A percentile compares a stretch with the other conserved stretches of the same genome.
These are phyloP conservation scores for Hippocampus barbouri DNA, from an alignment of 2,113 vertebrate genomes.

Conservation along the genomic window DNA sequence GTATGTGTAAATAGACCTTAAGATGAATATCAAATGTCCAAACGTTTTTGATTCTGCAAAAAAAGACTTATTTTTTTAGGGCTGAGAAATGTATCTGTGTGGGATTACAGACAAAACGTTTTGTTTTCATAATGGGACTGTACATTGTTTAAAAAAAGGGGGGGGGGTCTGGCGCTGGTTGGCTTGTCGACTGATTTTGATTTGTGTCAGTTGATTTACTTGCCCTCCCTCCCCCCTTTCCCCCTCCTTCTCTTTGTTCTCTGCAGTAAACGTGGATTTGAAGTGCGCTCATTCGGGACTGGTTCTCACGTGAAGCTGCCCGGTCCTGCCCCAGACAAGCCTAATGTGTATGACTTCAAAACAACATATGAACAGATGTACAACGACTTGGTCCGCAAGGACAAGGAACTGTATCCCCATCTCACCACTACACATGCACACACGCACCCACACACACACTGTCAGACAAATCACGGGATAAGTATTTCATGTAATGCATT, in stretches of 20 bases:
- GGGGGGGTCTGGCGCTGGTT: not conserved
- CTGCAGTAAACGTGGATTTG: constrained; percentile 95
- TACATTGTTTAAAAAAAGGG: no score
- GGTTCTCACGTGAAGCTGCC: constrained; percentile 96
- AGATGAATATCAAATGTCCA: no score
- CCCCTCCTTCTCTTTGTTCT: constrained; percentile 51
- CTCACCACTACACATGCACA: constrained; percentile 28
- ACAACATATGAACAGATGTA: constrained; percentile 99
- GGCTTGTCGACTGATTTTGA: not conserved
- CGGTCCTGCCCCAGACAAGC: constrained; percentile 96
- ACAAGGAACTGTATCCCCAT: constrained; percentile 99
- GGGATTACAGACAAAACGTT: no score
- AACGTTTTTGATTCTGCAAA: no score
- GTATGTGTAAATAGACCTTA: no score
- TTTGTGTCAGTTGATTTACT: not conserved
- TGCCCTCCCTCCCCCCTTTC: not conserved
- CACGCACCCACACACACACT: constrained; percentile 23
- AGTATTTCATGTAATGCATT: constrained; percentile 16
- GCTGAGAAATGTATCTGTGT: no score
- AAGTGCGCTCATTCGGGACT: constrained; percentile 94
- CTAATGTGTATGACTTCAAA: constrained; percentile 99
- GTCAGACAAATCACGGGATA: constrained; percentile 10
- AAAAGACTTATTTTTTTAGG: no score
- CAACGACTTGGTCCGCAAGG: constrained; percentile 98
- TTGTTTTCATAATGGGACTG: no score